These are phyloP conservation scores for Lepus townsendii DNA, from an alignment of 2,797 vertebrate species.

Conservation along the genomic window DNA sequence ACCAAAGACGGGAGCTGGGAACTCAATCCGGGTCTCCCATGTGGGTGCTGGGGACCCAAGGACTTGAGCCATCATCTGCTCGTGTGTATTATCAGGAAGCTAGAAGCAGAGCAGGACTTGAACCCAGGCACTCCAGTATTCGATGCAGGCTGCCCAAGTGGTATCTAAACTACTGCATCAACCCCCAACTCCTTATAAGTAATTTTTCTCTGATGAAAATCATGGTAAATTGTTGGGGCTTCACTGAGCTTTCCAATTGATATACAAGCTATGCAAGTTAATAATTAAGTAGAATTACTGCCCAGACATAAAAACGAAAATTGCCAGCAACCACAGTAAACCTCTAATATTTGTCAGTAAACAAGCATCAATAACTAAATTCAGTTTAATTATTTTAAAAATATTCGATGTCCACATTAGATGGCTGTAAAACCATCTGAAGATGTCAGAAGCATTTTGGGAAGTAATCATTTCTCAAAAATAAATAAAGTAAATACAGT, in stretches of 20 bases:
- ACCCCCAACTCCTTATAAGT: no score
- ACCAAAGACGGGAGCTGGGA: no score
- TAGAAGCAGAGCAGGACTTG: no score
- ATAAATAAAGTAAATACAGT: not conserved
- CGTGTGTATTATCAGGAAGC: no score
- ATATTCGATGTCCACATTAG: not conserved
- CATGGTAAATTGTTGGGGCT: not conserved
- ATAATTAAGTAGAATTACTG: slow-evolving; percentile 18
- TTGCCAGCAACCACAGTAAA: slow-evolving; percentile 18
- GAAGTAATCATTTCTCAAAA: not conserved
- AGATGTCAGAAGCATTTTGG: not conserved
- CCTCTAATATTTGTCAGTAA: not conserved
- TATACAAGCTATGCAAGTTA: not conserved
- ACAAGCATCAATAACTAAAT: not conserved
- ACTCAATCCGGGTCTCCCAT: no score
- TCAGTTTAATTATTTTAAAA: slow-evolving; percentile 5
- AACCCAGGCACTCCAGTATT: no score
- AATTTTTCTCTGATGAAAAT: not conserved
- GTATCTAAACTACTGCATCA: no score
- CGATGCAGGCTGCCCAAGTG: no score
- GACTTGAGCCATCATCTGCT: no score
- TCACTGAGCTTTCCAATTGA: slow-evolving; percentile 50
- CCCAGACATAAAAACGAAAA: not conserved
- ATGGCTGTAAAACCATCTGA: not conserved
- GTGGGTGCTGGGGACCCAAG: no score